Conservation (phyloP, 2,113 vertebrate species). For the Toxotes chatareus region DNA sequence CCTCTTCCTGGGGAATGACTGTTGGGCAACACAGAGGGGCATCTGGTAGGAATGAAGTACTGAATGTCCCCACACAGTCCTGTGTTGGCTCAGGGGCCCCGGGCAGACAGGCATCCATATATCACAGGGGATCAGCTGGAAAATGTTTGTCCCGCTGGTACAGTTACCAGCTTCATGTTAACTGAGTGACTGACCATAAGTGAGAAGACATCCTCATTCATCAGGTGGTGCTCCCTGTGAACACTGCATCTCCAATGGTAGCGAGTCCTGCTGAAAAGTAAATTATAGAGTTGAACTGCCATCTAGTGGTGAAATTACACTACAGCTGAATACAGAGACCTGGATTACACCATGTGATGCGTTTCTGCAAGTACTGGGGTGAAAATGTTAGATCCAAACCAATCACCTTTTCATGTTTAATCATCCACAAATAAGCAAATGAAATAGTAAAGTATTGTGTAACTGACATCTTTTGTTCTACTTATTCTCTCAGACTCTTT, state of each 20-base stretch:
- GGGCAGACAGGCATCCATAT: not conserved
- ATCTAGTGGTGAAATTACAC: constrained; percentile 51
- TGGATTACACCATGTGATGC: not conserved
- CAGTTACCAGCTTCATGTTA: constrained; percentile 1
- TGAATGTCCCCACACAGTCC: not conserved
- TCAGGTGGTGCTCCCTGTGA: not conserved
- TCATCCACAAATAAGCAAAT: not conserved
- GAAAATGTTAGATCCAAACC: not conserved
- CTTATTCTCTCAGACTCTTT: not conserved
- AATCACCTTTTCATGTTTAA: not conserved
- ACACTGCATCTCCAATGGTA: too few species aligned
- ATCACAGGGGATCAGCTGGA: constrained; percentile 12
- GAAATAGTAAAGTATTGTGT: not conserved
- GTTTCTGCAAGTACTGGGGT: not conserved
- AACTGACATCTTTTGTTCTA: too few species aligned
- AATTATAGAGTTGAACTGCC: constrained; percentile 38
- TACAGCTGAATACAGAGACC: not conserved
- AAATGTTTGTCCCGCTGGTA: constrained; percentile 29
- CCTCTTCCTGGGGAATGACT: not conserved
- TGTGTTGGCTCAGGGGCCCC: constrained; percentile 31
- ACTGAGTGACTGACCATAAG: not conserved
- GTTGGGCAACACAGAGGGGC: not conserved
- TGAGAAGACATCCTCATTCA: not conserved
- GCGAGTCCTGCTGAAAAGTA: too few species aligned
- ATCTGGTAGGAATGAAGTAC: not conserved